A percentile compares a stretch with the other conserved stretches of the same genome.
Conservation (phyloP, 2,113 vertebrate genomes). For the Bubo bubo region DNA sequence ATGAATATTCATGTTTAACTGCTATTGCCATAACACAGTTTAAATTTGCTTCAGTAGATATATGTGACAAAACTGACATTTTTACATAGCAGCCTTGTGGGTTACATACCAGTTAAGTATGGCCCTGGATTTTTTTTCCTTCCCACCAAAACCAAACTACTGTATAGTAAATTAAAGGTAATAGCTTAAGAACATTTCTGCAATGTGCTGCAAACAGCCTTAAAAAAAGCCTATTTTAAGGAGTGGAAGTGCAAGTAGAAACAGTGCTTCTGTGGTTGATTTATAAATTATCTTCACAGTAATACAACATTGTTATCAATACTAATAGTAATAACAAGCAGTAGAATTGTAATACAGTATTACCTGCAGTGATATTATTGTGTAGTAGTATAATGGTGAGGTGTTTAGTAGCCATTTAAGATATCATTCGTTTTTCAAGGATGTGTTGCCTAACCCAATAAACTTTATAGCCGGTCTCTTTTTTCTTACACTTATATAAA, state of each 20-base stretch:
- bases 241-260: not conserved
- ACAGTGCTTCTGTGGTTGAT: not conserved
- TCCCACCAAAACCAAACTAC: conserved; percentile 17
- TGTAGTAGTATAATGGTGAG: not conserved
- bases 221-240: not conserved
- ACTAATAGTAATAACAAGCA: not conserved
- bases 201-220: not conserved
- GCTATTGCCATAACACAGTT: conserved; percentile 51
- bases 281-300: not conserved
- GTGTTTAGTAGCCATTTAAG: not conserved
- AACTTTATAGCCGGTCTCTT: not conserved
- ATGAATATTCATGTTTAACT: conserved; percentile 71
- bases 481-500: not conserved
- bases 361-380: not conserved
- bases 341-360: not conserved
- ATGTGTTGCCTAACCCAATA: not conserved
- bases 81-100: not conserved
- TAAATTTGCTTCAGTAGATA: conserved; percentile 69
- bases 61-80: conserved; percentile 62
- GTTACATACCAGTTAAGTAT: not conserved
- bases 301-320: not conserved
- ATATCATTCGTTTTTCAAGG: not conserved
- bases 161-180: conserved; percentile 1
- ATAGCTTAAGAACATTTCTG: not conserved
- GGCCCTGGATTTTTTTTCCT: not conserved